These are phyloP conservation scores for Mechanitis messenoides DNA, from an alignment of 2,888 invertebrate genomes.

Conservation along the genomic window DNA sequence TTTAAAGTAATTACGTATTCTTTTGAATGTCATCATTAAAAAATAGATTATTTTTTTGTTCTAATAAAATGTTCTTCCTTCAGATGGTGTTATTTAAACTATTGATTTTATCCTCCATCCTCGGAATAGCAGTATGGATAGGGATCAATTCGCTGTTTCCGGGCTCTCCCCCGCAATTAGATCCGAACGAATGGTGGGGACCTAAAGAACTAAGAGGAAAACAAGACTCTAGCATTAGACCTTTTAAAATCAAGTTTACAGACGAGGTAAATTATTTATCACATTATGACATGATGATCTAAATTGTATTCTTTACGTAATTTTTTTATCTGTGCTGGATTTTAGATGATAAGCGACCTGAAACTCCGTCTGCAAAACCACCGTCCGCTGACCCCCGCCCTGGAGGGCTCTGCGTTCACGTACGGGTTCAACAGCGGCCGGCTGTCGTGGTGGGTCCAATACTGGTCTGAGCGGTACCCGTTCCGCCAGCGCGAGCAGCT, in stretches of 20 bases:
- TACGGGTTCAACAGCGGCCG: slow-evolving; percentile 88
- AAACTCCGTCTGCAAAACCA: slow-evolving; percentile 47
- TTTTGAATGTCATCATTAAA: neutral
- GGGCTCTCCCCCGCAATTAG: slow-evolving; percentile 35
- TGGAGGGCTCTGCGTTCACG: slow-evolving; percentile 84
- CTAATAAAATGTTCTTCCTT: neutral
- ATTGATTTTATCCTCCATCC: slow-evolving; percentile 2
- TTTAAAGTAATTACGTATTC: neutral
- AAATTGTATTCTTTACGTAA: neutral
- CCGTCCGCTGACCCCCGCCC: slow-evolving; percentile 64
- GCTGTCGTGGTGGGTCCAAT: slow-evolving; percentile 79
- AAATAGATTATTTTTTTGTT: neutral
- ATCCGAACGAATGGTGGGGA: slow-evolving; percentile 75
- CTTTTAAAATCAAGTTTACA: slow-evolving; percentile 72
- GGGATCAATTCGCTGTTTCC: slow-evolving; percentile 25
- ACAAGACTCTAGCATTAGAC: slow-evolving; percentile 65
- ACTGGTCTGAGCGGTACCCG: slow-evolving; percentile 87
- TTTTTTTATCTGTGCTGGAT: slow-evolving; percentile 11
- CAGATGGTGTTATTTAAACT: slow-evolving; percentile 11
- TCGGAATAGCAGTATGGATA: slow-evolving; percentile 15
- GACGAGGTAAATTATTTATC: slow-evolving; percentile 21
- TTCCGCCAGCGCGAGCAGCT: slow-evolving; percentile 77
- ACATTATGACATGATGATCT: neutral
- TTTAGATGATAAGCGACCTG: slow-evolving; percentile 56
- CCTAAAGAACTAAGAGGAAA: slow-evolving; percentile 48